A percentile compares a stretch with the other conserved stretches of the same genome.
Conservation (phyloP, 2,797 vertebrate species). For the Hemibagrus guttatus region DNA sequence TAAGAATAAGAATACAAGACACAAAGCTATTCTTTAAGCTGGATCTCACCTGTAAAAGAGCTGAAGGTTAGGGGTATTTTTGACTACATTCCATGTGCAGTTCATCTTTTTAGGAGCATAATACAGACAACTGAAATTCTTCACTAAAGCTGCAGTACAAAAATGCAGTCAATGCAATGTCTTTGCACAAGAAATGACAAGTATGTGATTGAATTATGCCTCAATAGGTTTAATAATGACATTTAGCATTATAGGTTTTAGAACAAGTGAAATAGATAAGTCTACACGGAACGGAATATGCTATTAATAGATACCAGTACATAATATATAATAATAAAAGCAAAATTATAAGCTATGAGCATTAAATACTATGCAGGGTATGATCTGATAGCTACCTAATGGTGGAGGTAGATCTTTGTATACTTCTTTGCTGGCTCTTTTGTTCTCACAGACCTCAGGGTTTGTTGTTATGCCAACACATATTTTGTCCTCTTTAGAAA, state of each 20-base stretch:
- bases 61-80: neutral
- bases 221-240: neutral
- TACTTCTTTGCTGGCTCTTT: neutral
- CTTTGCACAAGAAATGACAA: neutral
- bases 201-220: neutral
- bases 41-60: slow-evolving; percentile 58
- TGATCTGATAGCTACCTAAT: neutral
- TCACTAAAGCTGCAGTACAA: slow-evolving; percentile 46
- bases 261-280: neutral
- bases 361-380: neutral
- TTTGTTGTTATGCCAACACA: slow-evolving; percentile 26
- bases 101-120: neutral
- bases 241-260: neutral
- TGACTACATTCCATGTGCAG: slow-evolving; percentile 65
- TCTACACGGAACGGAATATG: neutral
- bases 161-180: slow-evolving; percentile 17
- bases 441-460: slow-evolving; percentile 13
- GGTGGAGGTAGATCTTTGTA: slow-evolving; percentile 26
- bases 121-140: slow-evolving; percentile 59
- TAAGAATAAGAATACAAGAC: neutral
- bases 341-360: neutral
- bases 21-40: neutral
- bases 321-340: neutral
- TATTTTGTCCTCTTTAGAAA: slow-evolving; percentile 14
- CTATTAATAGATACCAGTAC: neutral